These are phyloP conservation scores for Rhizoglyphus robini DNA, from an alignment of 1,140 invertebrate genomes.

Conservation along the genomic window DNA sequence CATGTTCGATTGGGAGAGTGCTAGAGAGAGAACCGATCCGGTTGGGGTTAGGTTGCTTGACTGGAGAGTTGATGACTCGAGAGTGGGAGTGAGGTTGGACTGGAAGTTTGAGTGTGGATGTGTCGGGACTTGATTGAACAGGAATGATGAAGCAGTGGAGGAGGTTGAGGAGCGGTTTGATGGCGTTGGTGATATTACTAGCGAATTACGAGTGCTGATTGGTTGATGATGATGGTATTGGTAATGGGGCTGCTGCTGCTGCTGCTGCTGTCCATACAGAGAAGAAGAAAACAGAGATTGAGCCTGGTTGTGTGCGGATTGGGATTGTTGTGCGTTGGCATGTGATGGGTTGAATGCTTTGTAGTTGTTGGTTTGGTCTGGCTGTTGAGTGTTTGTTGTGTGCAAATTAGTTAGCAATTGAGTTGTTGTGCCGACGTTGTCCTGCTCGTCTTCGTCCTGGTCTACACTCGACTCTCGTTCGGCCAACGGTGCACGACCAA, in stretches of 20 bases:
- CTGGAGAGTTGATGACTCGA: constrained; percentile 19
- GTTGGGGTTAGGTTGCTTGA: constrained; percentile 11
- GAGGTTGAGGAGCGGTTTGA: background rate
- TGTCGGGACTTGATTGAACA: background rate
- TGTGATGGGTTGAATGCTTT: background rate
- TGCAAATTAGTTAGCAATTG: background rate
- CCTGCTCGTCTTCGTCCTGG: background rate
- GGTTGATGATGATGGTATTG: background rate
- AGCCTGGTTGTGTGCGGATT: background rate
- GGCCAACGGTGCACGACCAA: background rate
- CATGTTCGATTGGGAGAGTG: background rate
- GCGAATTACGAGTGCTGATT: background rate
- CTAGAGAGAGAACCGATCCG: background rate
- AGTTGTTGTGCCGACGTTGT: background rate
- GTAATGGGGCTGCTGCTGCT: background rate
- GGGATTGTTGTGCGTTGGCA: too few species aligned
- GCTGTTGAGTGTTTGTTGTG: too few species aligned
- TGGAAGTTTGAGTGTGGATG: constrained; percentile 1
- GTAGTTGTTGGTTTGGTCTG: background rate
- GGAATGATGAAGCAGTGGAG: background rate
- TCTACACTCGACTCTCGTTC: background rate
- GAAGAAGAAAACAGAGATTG: background rate
- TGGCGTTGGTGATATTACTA: background rate
- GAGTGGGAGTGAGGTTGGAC: constrained; percentile 22
- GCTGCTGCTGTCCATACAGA: too few species aligned